phyloP scores from a whole-genome alignment of 2,888 invertebrate species.

The Lydus trimaculatus region DNA sequence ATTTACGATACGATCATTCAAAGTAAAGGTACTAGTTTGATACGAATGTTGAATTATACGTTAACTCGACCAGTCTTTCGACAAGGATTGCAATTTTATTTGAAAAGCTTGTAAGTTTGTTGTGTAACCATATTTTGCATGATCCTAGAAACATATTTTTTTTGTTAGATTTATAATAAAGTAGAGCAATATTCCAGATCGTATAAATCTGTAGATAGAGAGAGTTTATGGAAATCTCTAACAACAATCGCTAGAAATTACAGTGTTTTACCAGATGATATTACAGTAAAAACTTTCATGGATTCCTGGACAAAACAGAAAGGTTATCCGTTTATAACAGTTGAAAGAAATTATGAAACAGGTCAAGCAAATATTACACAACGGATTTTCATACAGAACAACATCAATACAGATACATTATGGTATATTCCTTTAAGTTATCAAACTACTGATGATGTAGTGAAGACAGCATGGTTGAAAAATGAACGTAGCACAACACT shows the following conservation, averaged over 20 bases:
- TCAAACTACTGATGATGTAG: constrained; percentile 46
- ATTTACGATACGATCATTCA: constrained; percentile 63
- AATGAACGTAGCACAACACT: constrained; percentile 43
- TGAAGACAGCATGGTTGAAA: constrained; percentile 47
- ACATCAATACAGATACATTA: constrained; percentile 41
- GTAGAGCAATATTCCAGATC: constrained; percentile 59
- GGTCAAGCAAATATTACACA: constrained; percentile 62
- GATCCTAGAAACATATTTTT: background rate
- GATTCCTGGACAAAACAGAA: constrained; percentile 77
- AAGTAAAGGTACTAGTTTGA: constrained; percentile 64
- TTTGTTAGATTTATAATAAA: background rate
- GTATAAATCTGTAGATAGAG: constrained; percentile 69
- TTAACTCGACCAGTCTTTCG: constrained; percentile 64
- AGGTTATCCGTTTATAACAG: constrained; percentile 72
- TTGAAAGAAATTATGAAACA: constrained; percentile 64
- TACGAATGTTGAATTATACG: constrained; percentile 68
- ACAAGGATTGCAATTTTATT: constrained; percentile 63
- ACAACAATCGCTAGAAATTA: constrained; percentile 51
- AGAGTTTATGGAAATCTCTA: constrained; percentile 71
- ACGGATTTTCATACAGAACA: constrained; percentile 57
- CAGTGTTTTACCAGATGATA: constrained; percentile 55
- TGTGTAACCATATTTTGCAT: background rate
- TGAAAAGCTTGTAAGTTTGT: constrained; percentile 67
- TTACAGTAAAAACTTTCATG: constrained; percentile 69
- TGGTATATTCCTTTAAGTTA: constrained; percentile 72